These are phyloP conservation scores for Chrosomus eos DNA, from an alignment of 2,797 vertebrate species.

Conservation along the genomic window DNA sequence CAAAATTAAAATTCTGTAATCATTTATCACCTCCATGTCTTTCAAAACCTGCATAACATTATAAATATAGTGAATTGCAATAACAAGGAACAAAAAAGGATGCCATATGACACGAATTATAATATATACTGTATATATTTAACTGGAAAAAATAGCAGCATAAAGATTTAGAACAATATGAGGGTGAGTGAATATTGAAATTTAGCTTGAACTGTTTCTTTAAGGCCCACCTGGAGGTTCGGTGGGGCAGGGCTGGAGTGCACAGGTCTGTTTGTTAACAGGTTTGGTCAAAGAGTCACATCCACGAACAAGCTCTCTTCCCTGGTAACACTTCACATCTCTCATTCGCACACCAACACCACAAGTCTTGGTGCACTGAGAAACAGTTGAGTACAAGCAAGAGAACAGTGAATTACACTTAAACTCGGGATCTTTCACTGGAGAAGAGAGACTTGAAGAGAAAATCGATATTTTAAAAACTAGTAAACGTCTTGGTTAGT, in stretches of 20 bases:
- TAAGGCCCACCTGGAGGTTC: slow-evolving; percentile 89
- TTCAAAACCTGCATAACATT: neutral
- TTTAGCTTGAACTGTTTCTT: neutral
- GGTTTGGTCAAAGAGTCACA: slow-evolving; percentile 94
- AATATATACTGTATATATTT: no score
- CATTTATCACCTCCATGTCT: no score
- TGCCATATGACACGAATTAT: neutral
- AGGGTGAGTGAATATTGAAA: neutral
- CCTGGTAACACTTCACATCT: slow-evolving; percentile 96
- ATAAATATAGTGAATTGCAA: neutral
- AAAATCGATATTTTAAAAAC: neutral
- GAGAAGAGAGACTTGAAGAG: neutral
- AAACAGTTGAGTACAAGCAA: slow-evolving; percentile 10
- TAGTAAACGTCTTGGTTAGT: neutral
- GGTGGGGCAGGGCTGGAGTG: slow-evolving; percentile 92
- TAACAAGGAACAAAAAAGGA: neutral
- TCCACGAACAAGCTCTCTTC: slow-evolving; percentile 91
- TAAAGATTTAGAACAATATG: neutral
- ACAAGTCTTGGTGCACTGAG: slow-evolving; percentile 93
- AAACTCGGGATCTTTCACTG: neutral
- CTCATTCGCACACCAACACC: slow-evolving; percentile 92
- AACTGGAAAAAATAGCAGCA: neutral
- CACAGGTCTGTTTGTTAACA: slow-evolving; percentile 92
- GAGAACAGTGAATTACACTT: neutral
- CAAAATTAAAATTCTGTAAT: neutral